These are phyloP conservation scores for Drosophila demipolita DNA, from an alignment of 2,888 invertebrate species.

Conservation along the genomic window DNA sequence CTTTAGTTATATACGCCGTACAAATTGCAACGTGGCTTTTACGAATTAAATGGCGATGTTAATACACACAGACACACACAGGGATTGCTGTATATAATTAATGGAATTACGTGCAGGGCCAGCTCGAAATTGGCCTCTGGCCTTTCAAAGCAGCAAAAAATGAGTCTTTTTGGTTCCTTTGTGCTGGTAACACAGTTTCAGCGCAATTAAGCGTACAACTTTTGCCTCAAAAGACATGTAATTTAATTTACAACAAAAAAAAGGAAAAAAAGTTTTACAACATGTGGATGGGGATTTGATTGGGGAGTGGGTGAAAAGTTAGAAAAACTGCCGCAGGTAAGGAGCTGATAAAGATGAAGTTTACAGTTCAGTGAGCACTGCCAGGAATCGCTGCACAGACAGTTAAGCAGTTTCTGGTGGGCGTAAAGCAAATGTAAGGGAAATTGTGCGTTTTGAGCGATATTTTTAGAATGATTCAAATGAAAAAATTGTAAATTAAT, in stretches of 20 bases:
- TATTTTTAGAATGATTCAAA: neutral
- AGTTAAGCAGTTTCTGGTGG: conserved; percentile 17
- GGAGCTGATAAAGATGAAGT: conserved; percentile 15
- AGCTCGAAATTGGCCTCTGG: conserved; percentile 8
- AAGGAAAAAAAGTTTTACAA: conserved; percentile 6
- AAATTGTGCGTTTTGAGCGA: conserved; percentile 1
- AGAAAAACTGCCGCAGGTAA: conserved; percentile 54
- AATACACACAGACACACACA: neutral
- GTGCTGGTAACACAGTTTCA: conserved; percentile 16
- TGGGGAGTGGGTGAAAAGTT: conserved; percentile 27
- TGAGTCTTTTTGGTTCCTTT: conserved; percentile 8
- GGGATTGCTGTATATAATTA: neutral
- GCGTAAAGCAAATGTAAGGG: conserved; percentile 8
- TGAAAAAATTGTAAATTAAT: conserved; percentile 29
- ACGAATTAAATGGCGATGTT: neutral
- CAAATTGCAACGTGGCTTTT: neutral
- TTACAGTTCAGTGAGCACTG: conserved; percentile 45
- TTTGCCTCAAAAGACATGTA: conserved; percentile 39
- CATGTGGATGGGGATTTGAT: conserved; percentile 16
- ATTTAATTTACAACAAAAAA: conserved; percentile 52
- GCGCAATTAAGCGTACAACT: conserved; percentile 56
- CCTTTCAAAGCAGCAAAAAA: neutral
- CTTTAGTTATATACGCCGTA: neutral
- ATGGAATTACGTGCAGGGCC: conserved; percentile 8
- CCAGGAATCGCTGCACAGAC: conserved; percentile 36